Base-by-base conservation (phyloP, 2,797 vertebrate species). In the Austrolebias charrua region DNA sequence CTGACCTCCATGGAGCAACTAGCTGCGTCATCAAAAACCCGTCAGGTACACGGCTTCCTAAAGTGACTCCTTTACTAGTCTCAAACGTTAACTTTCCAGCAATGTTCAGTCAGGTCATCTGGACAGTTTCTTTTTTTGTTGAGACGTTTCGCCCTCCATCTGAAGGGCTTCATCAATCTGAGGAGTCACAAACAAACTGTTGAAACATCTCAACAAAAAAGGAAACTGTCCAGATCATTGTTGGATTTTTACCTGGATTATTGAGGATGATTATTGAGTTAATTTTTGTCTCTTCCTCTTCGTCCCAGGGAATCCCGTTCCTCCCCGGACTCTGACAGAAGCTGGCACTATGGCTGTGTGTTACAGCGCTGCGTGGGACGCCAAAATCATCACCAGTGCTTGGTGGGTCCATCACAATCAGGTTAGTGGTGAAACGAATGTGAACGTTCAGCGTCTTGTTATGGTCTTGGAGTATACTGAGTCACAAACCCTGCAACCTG, bases 391-490 rank as follows among this genome's bases (percentile, higher is more conserved):
- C 88, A 98, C 97, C 75, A 99, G 96, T 2, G 98, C 98, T 49
- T 99, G 98, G 98, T 99, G 98, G 98, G 98, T 99, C 75, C 91
- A 96, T 83, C 95, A 98, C 86, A 92, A 95, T 83, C 98, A 99
- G 95, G 97, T 98, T 69, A 92, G 90, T 46, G 16, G 3, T 1
- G 15, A 13, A 28, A 47, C 16, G n/a, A n/a, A 45, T 19, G 44
- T 15, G 19, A 19, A 33, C 33, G 8, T 7, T 35, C 6, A 9
- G 8, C 33, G 33, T 35, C 10, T 8, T 7, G 4, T 35, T 35
- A 35, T 9, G 33, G 9, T 35, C 7, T 6, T 1, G 33, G 33
- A 35, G 2, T 9, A 35, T 7, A 7, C 7, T 1, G 33, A 35
- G 8, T 7, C 33, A 8, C 6, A 9, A 7, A 35, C 7, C 7